phyloP scores from a whole-genome alignment of 2,888 invertebrate species.

The Eutolmus rufibarbis region DNA sequence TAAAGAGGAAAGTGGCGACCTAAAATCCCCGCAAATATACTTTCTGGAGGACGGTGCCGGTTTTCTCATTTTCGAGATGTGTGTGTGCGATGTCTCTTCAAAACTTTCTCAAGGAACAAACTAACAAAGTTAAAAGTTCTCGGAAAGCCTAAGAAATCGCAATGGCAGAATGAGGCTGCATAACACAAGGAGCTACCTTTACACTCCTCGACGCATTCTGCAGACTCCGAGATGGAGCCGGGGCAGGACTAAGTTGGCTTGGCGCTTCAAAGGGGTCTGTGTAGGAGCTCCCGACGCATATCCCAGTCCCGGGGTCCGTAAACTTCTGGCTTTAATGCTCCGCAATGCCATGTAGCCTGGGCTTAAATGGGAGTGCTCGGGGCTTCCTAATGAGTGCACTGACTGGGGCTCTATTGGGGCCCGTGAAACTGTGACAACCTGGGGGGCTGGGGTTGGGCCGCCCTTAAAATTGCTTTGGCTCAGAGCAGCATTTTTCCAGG shows the following conservation, averaged over 20 bases:
- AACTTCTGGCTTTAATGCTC: neutral
- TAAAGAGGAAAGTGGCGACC: neutral
- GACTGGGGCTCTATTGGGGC: neutral
- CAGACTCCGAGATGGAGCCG: neutral
- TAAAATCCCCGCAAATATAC: constrained; percentile 1
- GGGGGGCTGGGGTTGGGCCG: neutral
- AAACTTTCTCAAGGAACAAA: neutral
- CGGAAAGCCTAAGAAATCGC: neutral
- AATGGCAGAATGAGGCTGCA: neutral
- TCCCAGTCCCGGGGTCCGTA: neutral
- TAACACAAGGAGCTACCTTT: neutral
- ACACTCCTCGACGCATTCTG: neutral
- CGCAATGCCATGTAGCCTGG: neutral
- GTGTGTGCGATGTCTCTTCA: neutral
- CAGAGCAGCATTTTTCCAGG: neutral
- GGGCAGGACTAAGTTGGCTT: neutral
- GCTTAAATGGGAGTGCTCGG: neutral
- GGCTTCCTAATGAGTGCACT: neutral
- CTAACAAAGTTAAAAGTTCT: neutral
- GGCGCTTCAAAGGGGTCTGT: neutral
- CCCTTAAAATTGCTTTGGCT: neutral
- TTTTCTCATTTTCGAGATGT: neutral
- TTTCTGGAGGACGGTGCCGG: neutral
- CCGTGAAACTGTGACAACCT: neutral
- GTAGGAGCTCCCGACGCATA: neutral